A percentile compares a stretch with the other conserved stretches of the same genome.
Conservation (phyloP, 2,888 invertebrate species). For the Tetranychus piercei region DNA sequence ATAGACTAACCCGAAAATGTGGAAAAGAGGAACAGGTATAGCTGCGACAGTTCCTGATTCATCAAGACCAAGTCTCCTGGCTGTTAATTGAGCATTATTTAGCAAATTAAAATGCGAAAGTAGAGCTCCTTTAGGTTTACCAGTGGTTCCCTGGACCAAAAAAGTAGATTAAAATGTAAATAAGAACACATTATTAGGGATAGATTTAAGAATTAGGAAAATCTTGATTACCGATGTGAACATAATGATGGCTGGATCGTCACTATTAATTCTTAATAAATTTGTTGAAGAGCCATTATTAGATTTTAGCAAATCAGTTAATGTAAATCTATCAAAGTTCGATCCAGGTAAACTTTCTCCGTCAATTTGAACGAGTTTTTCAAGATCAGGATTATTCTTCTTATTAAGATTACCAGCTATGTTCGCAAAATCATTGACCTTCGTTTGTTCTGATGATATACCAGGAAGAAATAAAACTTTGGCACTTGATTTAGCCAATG, state of each 20-base stretch:
- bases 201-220: not conserved
- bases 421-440: constrained; percentile 17
- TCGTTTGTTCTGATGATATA: constrained; percentile 14
- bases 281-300: constrained; percentile 13
- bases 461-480: constrained; percentile 22
- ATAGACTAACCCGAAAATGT: constrained; percentile 20
- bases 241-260: constrained; percentile 35
- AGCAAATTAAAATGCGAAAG: constrained; percentile 20
- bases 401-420: not conserved
- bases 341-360: not conserved
- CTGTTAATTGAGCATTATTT: constrained; percentile 14
- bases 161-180: not conserved
- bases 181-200: not conserved
- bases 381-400: not conserved
- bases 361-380: constrained; percentile 18
- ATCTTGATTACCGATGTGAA: constrained; percentile 34
- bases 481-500: constrained; percentile 16
- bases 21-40: constrained; percentile 21
- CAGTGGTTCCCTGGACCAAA: constrained; percentile 34
- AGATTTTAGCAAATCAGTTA: not conserved
- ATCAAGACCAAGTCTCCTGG: constrained; percentile 3
- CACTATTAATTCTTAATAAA: constrained; percentile 23
- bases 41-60: constrained; percentile 9
- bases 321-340: not conserved
- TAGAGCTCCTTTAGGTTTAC: constrained; percentile 33